These are phyloP conservation scores for Ectemnius cavifrons DNA, from an alignment of 2,888 invertebrate species.

Conservation along the genomic window DNA sequence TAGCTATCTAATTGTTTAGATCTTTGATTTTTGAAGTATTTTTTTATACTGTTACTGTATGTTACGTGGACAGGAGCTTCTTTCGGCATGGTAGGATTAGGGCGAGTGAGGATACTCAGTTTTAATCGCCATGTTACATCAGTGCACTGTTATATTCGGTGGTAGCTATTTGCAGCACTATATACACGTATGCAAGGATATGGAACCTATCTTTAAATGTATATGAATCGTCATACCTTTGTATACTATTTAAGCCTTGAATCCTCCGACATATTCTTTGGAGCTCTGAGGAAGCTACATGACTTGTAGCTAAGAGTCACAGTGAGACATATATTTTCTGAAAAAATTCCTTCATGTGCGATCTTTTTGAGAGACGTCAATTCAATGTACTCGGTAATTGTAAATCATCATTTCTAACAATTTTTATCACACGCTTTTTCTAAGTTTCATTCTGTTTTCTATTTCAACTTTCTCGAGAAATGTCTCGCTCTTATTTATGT, in stretches of 20 bases:
- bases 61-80: background rate
- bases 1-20: background rate
- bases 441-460: conserved; percentile 17
- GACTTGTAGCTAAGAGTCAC: conserved; percentile 29
- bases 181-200: conserved; percentile 11
- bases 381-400: conserved; percentile 13
- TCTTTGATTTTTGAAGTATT: background rate
- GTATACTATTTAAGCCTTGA: conserved; percentile 21
- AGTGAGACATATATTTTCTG: conserved; percentile 42
- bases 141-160: conserved; percentile 28
- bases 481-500: conserved; percentile 17
- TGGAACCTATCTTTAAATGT: conserved; percentile 38
- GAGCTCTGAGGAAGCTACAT: conserved; percentile 19
- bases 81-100: background rate
- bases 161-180: conserved; percentile 14
- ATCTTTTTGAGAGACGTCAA: conserved; percentile 1
- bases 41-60: background rate
- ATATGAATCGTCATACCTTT: conserved; percentile 26
- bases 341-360: conserved; percentile 26
- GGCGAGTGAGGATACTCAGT: background rate
- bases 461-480: conserved; percentile 22
- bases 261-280: conserved; percentile 14
- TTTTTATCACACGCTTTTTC: background rate
- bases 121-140: conserved; percentile 17
- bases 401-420: conserved; percentile 8